Evolutionary conservation across 2,888 invertebrate genomes (phyloP).

Genomic region (Orchesellides sinensis): DNA sequence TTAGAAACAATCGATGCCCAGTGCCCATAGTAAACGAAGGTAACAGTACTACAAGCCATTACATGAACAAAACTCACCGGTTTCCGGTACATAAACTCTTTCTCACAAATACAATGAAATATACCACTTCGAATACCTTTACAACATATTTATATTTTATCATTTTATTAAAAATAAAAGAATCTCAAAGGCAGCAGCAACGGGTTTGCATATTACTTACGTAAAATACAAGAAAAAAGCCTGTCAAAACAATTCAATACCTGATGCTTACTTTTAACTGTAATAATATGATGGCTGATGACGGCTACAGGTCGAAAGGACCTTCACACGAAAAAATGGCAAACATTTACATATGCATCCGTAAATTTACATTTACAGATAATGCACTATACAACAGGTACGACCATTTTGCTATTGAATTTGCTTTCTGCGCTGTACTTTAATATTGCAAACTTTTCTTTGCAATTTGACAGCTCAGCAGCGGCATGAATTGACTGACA

Average conservation of each 20-base stretch:
- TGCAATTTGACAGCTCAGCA: constrained; percentile 17
- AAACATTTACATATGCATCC: background rate
- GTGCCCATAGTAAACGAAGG: too few species aligned
- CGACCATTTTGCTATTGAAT: too few species aligned
- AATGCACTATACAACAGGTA: too few species aligned
- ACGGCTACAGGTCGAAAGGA: constrained; percentile 15
- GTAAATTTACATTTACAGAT: background rate
- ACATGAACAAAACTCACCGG: too few species aligned
- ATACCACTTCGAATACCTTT: too few species aligned
- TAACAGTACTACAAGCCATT: too few species aligned
- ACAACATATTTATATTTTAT: too few species aligned
- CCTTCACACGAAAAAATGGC: constrained; percentile 19
- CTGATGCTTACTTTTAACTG: background rate
- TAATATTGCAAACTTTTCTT: background rate
- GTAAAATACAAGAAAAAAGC: background rate
- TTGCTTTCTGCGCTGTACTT: too few species aligned
- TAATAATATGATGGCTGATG: constrained; percentile 3
- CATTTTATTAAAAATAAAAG: too few species aligned
- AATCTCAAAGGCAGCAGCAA: background rate
- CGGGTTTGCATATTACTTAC: background rate
- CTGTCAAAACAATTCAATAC: constrained; percentile 28
- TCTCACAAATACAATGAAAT: too few species aligned
- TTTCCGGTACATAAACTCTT: too few species aligned
- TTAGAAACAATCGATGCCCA: too few species aligned
- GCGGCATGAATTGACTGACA: constrained; percentile 55